These are phyloP conservation scores for Perca fluviatilis DNA, from an alignment of 2,113 vertebrate species.

Conservation along the genomic window DNA sequence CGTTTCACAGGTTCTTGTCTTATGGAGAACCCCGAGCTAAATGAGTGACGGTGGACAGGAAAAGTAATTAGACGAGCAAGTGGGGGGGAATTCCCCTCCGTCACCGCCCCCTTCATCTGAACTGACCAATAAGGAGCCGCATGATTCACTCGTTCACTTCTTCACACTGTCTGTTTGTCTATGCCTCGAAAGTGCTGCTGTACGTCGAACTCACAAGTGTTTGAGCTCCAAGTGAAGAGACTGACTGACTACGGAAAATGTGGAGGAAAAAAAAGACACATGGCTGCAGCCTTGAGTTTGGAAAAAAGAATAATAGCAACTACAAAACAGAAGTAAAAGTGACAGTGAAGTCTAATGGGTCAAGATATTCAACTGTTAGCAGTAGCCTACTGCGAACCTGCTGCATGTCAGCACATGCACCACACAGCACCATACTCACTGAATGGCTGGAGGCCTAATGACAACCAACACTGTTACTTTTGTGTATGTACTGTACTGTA, in stretches of 20 bases:
- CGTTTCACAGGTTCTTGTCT: slow-evolving; percentile 22
- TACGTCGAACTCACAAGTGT: not conserved
- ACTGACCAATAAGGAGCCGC: slow-evolving; percentile 56
- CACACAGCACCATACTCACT: not conserved
- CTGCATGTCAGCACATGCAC: not conserved
- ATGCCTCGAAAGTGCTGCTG: too few relatives aligned
- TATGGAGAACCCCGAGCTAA: slow-evolving; percentile 35
- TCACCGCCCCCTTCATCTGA: slow-evolving; percentile 21
- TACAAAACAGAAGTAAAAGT: not conserved
- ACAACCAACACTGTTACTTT: too few relatives aligned
- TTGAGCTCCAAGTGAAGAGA: not conserved
- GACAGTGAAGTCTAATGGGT: not conserved
- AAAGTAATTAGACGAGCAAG: slow-evolving; percentile 15
- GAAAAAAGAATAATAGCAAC: too few relatives aligned
- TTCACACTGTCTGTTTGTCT: too few relatives aligned
- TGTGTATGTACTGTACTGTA: too few relatives aligned
- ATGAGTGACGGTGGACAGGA: slow-evolving; percentile 57
- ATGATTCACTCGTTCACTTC: not conserved
- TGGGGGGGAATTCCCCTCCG: slow-evolving; percentile 68
- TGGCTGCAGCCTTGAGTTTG: too few relatives aligned
- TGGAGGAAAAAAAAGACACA: not conserved
- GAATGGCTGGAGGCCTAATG: not conserved
- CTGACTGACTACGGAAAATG: too few relatives aligned
- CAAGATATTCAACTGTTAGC: not conserved
- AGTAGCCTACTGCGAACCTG: not conserved